Conservation (phyloP, 2,888 invertebrate species). For the Cistogaster globosa region DNA sequence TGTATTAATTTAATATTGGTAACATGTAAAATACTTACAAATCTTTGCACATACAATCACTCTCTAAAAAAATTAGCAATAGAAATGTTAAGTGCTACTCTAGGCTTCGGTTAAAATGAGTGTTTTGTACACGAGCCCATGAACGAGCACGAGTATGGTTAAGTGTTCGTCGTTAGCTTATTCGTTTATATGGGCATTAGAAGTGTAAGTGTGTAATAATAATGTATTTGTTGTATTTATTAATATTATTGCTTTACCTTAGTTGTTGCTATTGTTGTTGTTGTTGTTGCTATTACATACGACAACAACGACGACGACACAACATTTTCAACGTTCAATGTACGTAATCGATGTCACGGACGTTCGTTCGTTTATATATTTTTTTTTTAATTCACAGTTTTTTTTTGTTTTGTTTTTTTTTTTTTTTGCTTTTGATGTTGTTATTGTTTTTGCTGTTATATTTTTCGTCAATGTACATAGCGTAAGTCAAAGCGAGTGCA, state of each 20-base stretch:
- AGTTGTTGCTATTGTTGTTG: conserved; percentile 47
- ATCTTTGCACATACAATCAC: conserved; percentile 1
- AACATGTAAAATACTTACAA: conserved; percentile 33
- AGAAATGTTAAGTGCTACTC: conserved; percentile 47
- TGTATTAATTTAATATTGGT: conserved; percentile 45
- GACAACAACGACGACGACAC: conserved; percentile 67
- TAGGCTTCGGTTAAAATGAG: conserved; percentile 50
- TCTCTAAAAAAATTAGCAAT: conserved; percentile 1
- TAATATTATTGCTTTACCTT: conserved; percentile 55
- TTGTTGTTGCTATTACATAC: conserved; percentile 65
- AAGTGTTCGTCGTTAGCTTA: conserved; percentile 27
- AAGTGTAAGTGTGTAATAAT: conserved; percentile 64
- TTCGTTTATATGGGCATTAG: conserved; percentile 34
- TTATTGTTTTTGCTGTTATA: conserved; percentile 55
- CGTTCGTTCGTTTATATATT: conserved; percentile 68
- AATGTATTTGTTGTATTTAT: conserved; percentile 60
- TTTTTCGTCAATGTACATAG: conserved; percentile 61
- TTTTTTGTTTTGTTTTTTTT: conserved; percentile 23
- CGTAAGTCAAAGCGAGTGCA: conserved; percentile 50
- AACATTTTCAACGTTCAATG: conserved; percentile 74
- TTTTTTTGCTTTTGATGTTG: conserved; percentile 17
- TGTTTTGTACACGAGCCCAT: conserved; percentile 32
- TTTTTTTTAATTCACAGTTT: conserved; percentile 65
- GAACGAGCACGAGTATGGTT: background rate
- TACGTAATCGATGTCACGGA: conserved; percentile 72